Percentiles rank a stretch among this genome's conserved stretches.
Evolutionary conservation across 1,140 invertebrate species (phyloP).

Genomic region (Octopus bimaculoides): DNA sequence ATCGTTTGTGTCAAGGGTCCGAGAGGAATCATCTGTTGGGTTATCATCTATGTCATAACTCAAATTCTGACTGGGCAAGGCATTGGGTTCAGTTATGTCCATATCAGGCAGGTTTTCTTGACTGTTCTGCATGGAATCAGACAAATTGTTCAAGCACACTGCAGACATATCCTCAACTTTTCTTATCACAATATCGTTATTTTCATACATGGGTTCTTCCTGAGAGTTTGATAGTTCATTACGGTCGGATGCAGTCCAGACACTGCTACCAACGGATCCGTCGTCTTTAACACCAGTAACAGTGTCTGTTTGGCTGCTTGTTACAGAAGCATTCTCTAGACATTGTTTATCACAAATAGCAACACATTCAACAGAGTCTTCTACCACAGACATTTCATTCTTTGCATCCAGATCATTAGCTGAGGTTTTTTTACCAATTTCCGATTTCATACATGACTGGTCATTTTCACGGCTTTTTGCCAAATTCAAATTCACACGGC

Average conservation of each 20-base stretch:
- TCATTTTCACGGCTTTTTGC: not conserved
- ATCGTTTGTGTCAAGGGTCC: no score
- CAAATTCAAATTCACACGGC: not conserved
- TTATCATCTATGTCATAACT: no score
- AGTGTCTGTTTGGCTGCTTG: not conserved
- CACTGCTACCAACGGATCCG: not conserved
- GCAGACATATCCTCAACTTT: not conserved
- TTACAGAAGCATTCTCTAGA: not conserved
- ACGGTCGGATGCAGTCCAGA: not conserved
- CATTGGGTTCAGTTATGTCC: no score
- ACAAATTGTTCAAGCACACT: not conserved
- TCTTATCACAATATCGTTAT: not conserved
- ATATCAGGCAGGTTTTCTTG: no score
- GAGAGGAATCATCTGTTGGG: no score
- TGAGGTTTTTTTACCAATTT: not conserved
- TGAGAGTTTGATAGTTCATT: not conserved
- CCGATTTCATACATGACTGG: not conserved
- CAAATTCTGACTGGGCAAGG: no score
- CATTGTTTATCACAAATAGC: not conserved
- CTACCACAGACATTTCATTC: not conserved
- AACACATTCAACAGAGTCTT: not conserved
- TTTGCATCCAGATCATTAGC: not conserved
- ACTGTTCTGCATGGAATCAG: not conserved
- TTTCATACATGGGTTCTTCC: constrained; percentile 10
- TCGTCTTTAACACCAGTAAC: not conserved